Percentiles rank a stretch among this genome's conserved stretches.
phyloP scores from a whole-genome alignment of 2,113 vertebrate species.

The Trochalopteron elliotii region DNA sequence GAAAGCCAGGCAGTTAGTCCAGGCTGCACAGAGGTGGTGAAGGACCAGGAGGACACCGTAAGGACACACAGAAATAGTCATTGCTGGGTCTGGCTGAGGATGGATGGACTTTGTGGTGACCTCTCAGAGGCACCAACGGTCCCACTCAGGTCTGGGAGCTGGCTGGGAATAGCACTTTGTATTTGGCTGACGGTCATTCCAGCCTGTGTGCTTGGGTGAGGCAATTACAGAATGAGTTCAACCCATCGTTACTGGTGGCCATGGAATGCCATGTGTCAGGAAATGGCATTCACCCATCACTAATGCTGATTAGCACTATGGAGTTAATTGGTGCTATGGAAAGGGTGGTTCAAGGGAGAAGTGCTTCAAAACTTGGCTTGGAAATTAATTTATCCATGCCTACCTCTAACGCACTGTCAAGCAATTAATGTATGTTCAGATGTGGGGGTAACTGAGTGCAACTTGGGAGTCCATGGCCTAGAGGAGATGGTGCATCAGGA shows the following conservation, averaged over 20 bases:
- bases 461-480: not conserved
- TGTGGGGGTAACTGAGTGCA: not conserved
- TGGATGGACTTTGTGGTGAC: not conserved
- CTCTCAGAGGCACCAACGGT: not conserved
- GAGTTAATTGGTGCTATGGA: not conserved
- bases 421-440: not conserved
- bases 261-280: constrained; percentile 38
- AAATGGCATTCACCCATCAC: not conserved
- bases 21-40: not conserved
- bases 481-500: not conserved
- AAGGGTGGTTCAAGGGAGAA: constrained; percentile 22
- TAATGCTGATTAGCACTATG: not conserved
- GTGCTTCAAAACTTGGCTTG: not conserved
- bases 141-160: not conserved
- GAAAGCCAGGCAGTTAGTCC: not conserved
- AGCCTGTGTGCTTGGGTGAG: not conserved
- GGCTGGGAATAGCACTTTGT: not conserved
- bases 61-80: not conserved
- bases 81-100: not conserved
- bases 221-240: not conserved
- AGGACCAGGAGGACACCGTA: not conserved
- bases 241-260: not conserved
- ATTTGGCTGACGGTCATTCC: not conserved
- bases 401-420: not conserved
- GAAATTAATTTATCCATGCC: constrained; percentile 1